These are phyloP conservation scores for Pantherophis guttatus DNA, from an alignment of 2,113 vertebrate genomes.

Conservation along the genomic window DNA sequence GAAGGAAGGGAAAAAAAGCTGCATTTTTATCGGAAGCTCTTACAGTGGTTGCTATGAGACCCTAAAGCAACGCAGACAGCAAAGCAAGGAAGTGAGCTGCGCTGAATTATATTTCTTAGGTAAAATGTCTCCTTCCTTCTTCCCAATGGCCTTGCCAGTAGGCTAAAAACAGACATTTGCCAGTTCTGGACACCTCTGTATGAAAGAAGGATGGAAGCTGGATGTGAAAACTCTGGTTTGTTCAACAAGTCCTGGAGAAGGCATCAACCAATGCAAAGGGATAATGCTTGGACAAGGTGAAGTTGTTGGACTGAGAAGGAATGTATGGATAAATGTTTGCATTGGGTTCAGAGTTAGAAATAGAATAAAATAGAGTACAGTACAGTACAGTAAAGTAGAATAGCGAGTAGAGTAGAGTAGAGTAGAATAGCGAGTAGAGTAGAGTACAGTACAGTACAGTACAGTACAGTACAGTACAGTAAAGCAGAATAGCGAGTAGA, in stretches of 20 bases:
- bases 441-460: too few relatives aligned
- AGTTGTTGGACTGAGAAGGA: conserved; percentile 47
- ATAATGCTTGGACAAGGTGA: conserved; percentile 75
- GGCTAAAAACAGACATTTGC: conserved; percentile 62
- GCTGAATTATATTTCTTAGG: conserved; percentile 56
- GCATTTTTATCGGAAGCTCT: conserved; percentile 77
- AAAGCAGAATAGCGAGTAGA: too few relatives aligned
- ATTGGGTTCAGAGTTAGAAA: neutral
- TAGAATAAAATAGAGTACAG: too few relatives aligned
- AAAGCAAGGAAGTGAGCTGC: conserved; percentile 54
- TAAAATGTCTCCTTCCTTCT: conserved; percentile 14
- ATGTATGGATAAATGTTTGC: neutral
- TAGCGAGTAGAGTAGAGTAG: too few relatives aligned
- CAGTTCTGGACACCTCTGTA: conserved; percentile 40
- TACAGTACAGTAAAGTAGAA: too few relatives aligned
- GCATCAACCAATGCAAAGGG: conserved; percentile 73
- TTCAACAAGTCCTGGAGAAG: conserved; percentile 56
- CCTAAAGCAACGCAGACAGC: conserved; percentile 61
- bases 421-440: too few relatives aligned
- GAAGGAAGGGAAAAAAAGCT: conserved; percentile 62
- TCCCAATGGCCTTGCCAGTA: conserved; percentile 59
- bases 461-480: too few relatives aligned
- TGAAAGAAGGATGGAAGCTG: conserved; percentile 68
- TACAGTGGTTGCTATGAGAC: conserved; percentile 79
- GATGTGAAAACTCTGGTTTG: conserved; percentile 59